Evolutionary conservation across 2,797 vertebrate species (phyloP).

Genomic region (Sparidentex hasta): DNA sequence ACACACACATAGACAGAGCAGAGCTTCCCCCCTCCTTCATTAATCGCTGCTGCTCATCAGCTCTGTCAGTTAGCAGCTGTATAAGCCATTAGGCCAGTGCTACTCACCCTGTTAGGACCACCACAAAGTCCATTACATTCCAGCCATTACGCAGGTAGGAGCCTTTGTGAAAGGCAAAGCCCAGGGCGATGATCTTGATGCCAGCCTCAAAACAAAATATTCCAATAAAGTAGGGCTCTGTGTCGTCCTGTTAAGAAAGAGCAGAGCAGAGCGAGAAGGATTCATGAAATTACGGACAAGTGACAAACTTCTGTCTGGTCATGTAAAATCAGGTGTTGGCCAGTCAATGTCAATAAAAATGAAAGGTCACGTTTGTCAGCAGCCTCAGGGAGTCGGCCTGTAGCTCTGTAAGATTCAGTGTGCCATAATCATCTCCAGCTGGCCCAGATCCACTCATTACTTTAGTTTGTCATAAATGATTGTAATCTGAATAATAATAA

Average conservation of each 20-base stretch:
- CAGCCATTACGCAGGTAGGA: slow-evolving; percentile 96
- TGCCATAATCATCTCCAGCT: background rate
- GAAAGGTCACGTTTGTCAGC: background rate
- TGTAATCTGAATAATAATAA: background rate
- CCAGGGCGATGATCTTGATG: slow-evolving; percentile 97
- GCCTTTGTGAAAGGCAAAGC: slow-evolving; percentile 97
- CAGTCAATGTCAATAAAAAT: slow-evolving; percentile 5
- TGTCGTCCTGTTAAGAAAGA: slow-evolving; percentile 90
- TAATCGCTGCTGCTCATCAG: slow-evolving; percentile 72
- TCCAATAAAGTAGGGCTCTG: slow-evolving; percentile 98
- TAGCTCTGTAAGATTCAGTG: background rate
- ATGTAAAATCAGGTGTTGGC: background rate
- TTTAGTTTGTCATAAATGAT: background rate
- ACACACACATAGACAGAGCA: slow-evolving; percentile 37
- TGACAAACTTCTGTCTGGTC: background rate
- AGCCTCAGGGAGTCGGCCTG: background rate
- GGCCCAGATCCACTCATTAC: background rate
- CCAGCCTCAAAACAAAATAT: slow-evolving; percentile 99
- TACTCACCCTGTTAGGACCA: slow-evolving; percentile 96
- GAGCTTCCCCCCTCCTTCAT: slow-evolving; percentile 45
- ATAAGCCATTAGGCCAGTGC: slow-evolving; percentile 66
- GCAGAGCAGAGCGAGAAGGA: slow-evolving; percentile 9
- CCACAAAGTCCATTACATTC: slow-evolving; percentile 99
- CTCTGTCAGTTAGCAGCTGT: slow-evolving; percentile 67
- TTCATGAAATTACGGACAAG: slow-evolving; percentile 23